A percentile compares a stretch with the other conserved stretches of the same genome.
phyloP scores from a whole-genome alignment of 2,797 vertebrate species.

The Pseudotriccus pelzelni region DNA sequence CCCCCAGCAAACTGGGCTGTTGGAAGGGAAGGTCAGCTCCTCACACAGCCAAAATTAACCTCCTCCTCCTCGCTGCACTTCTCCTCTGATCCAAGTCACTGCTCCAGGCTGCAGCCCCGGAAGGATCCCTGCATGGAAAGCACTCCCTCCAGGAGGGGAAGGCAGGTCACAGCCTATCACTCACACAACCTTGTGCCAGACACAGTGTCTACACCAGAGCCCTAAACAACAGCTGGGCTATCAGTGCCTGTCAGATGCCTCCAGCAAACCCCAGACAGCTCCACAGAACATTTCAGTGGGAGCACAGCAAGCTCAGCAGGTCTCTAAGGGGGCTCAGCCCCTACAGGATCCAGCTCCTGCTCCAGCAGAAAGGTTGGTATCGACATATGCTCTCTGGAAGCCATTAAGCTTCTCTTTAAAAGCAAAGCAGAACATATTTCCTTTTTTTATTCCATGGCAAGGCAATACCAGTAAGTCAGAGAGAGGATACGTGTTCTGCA shows the following conservation, averaged over 20 bases:
- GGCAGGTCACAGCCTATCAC: constrained; percentile 46
- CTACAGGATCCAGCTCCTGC: not conserved
- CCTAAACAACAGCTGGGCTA: not conserved
- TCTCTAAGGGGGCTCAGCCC: not conserved
- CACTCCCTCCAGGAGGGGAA: not conserved
- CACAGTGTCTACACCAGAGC: not conserved
- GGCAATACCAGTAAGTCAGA: not conserved
- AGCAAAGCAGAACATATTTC: not conserved
- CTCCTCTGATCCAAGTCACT: not conserved
- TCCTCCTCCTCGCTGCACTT: not conserved
- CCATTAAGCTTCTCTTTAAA: not conserved
- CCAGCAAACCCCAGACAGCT: constrained; percentile 35
- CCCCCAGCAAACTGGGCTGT: not conserved
- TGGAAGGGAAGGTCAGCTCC: not conserved
- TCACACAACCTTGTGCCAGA: not conserved
- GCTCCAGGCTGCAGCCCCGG: not conserved
- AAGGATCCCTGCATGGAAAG: not conserved
- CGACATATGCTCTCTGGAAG: not conserved
- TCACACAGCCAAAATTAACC: not conserved
- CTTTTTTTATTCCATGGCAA: not conserved
- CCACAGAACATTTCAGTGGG: not conserved
- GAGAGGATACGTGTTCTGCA: not conserved
- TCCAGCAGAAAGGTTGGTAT: not conserved
- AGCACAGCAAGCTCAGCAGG: constrained; percentile 23
- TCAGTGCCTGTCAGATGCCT: constrained; percentile 12